Evolutionary conservation across 1,140 invertebrate genomes (phyloP), one percentile per base, ranked within the genome.

Genomic region (Macrobrachium nipponense): DNA sequence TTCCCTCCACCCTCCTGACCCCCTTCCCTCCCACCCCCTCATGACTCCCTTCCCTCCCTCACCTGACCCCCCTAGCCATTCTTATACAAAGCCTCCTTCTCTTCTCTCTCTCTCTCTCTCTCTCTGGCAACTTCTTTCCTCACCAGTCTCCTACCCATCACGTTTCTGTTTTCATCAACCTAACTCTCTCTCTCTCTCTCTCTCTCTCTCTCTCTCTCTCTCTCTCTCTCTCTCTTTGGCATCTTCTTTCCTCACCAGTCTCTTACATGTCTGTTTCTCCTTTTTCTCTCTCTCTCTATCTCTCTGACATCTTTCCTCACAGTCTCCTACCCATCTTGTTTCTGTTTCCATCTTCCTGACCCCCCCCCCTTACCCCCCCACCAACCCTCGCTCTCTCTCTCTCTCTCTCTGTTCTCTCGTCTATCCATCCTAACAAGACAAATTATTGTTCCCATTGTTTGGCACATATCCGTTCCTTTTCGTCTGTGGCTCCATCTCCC

Each of bases 91-190:
- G 27, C 78, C 61, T 66, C 61, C 23, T 36, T 61, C 61, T 64
- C 78, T 36, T 23, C 78, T 51, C 66, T 15, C 36, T 66, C 61
- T 68, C 66, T 10, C 61, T 68, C 64, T 68, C 66, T 11, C 43
- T 66, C 36, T 51, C 61, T 15, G 27, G 62, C 78, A 18, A 20
- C 58, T 68, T 68, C 18, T 36, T 43, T 20, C 62, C 43, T 44
- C 43, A 44, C 78, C 61, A 18, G 17, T 62, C 43, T 20, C 80
- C 23, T 73, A 60, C 59, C 58, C 70, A 36, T 44, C 68, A 58
- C 59, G 12, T 51, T 36, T n/a, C 59, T 27, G n/a, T 82, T 60
- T 68, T 10, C 51, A 17, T 64, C n/a, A 17, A 11, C 36, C 44
- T 36, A n/a, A n/a, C 36, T 36, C 77, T 27, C 20, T 59, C 59